Evolutionary conservation across 2,888 invertebrate species (phyloP), one percentile per base, ranked within the genome.

Genomic region (Patella pellucida): DNA sequence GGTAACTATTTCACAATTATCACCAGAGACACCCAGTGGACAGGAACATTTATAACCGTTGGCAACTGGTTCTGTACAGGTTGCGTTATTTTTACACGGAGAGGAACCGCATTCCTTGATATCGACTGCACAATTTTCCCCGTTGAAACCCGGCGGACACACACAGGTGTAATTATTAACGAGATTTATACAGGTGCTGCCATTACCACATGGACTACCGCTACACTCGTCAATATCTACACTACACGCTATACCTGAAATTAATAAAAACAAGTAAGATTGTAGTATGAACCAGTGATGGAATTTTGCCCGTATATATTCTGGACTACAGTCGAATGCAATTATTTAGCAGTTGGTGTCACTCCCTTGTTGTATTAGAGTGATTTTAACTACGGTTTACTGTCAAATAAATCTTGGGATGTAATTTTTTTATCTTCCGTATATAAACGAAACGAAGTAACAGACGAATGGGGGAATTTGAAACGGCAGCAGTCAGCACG

Each of bases 21-120:
- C 72, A 15, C 89, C 89, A 62, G 76, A 27, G n/a, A 85, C 77
- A 68, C 87, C 87, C 19, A 81, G 72, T 9, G 81, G 81, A 79
- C 89, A 89, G n/a, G 77, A 62, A 75, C 89, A 89, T 9, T 67
- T 54, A 79, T 82, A 89, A 16, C 72, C 62, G 51, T 78, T 79
- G 84, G 97, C 96, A 78, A 96, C 96, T 87, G 97, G 96, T 92
- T 98, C 94, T 76, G 95, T 95, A 90, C 98, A 98, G 51, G 95
- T 95, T 50, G 97, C 98, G 2, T 96, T 96, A 89, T 97, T 96
- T 91, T 95, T 94, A 86, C 98, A 98, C 0, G 97, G 97, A 11
- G 80, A 81, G 0, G 96, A 96, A 72, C 69, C 72, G 74, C 86
- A 86, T 52, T 84, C 84, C 7, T 71, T 62, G 23, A 85, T 81